Percentiles rank a stretch among this genome's conserved stretches.
phyloP scores from a whole-genome alignment of 2,888 invertebrate genomes.

The Noctua janthe region DNA sequence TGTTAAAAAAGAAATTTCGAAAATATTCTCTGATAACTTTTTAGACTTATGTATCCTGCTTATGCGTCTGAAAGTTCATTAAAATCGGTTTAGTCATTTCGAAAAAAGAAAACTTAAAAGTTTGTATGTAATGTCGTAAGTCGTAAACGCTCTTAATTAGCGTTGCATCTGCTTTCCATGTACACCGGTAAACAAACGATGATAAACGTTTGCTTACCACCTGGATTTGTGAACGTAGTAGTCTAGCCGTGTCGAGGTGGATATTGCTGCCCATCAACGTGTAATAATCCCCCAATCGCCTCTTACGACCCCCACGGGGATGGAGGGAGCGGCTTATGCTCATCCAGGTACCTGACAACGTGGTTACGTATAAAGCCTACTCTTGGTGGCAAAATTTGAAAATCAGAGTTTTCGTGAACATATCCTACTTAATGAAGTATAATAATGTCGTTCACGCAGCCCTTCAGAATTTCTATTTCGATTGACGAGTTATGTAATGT shows the following conservation, averaged over 20 bases:
- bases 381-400: constrained; percentile 11
- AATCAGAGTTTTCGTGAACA: constrained; percentile 9
- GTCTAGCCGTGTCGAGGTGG: constrained; percentile 41
- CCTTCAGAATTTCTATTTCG: neutral
- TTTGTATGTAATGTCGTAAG: too few relatives aligned
- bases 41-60: too few relatives aligned
- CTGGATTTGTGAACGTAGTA: constrained; percentile 37
- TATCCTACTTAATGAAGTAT: neutral
- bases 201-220: constrained; percentile 28
- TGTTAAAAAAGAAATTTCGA: too few relatives aligned
- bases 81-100: too few relatives aligned
- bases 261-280: constrained; percentile 55
- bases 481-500: neutral
- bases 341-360: constrained; percentile 28
- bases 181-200: neutral
- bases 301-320: constrained; percentile 43
- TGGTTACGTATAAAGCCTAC: constrained; percentile 23
- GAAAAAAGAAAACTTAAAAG: too few relatives aligned
- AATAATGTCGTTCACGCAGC: neutral
- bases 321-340: constrained; percentile 37
- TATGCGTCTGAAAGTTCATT: too few relatives aligned
- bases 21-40: too few relatives aligned
- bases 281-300: constrained; percentile 49
- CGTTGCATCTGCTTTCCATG: neutral
- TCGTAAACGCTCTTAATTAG: neutral